Conservation (phyloP, 2,113 vertebrate species). For the Colossoma macropomum region DNA sequence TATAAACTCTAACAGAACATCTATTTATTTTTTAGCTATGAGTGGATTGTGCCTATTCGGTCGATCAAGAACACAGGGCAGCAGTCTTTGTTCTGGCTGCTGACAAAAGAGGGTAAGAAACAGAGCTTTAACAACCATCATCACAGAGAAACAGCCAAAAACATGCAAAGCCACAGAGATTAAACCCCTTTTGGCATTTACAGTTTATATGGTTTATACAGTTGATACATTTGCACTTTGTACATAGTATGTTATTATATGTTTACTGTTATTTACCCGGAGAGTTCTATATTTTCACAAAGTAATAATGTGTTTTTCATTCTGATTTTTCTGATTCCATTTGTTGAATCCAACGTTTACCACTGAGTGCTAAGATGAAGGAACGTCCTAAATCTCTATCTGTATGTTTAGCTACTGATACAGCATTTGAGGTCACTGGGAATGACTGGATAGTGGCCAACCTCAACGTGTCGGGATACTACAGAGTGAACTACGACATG, state of each 20-base stretch:
- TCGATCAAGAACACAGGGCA: rapidly evolving
- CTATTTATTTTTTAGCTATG: conserved; percentile 71
- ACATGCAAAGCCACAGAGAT: no score
- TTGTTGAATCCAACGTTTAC: no score
- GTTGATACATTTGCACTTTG: no score
- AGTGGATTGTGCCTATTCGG: conserved; percentile 77
- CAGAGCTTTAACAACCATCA: neutral
- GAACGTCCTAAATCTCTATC: neutral
- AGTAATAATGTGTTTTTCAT: neutral
- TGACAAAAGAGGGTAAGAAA: conserved; percentile 44
- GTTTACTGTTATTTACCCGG: no score
- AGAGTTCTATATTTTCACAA: no score
- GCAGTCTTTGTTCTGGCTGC: conserved; percentile 61
- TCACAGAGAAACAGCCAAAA: neutral
- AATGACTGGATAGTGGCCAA: conserved; percentile 85
- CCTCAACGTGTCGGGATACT: conserved; percentile 85
- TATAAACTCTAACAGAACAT: neutral
- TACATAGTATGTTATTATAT: no score
- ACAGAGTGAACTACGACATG: conserved; percentile 88
- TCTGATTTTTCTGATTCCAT: neutral
- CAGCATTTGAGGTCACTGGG: conserved; percentile 7
- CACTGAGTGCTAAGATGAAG: neutral
- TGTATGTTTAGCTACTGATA: conserved; percentile 35
- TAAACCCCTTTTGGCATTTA: no score
- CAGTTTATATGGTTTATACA: no score